These are phyloP conservation scores for Tryphoninae sp. DNA, from an alignment of 2,888 invertebrate genomes.

Conservation along the genomic window DNA sequence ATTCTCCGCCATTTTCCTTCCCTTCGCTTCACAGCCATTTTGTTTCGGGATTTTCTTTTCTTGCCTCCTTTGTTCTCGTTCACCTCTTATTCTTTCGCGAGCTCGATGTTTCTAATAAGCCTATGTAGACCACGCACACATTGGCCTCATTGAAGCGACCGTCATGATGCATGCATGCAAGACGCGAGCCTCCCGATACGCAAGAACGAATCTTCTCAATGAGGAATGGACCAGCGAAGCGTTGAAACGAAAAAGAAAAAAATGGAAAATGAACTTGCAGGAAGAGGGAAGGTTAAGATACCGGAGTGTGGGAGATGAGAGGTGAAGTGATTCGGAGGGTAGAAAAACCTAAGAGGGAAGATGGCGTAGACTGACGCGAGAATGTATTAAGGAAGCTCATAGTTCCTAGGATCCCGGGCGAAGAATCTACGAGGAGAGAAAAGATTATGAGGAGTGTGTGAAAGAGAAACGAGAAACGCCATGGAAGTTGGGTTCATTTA, in stretches of 20 bases:
- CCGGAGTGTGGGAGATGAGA: neutral
- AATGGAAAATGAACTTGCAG: slow-evolving; percentile 20
- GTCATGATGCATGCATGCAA: slow-evolving; percentile 16
- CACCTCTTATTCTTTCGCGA: slow-evolving; percentile 32
- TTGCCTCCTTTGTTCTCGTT: neutral
- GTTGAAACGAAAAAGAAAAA: slow-evolving; percentile 36
- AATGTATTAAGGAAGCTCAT: slow-evolving; percentile 1
- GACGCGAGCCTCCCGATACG: slow-evolving; percentile 18
- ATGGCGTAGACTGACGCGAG: slow-evolving; percentile 1
- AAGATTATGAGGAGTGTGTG: neutral
- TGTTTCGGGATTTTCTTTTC: neutral
- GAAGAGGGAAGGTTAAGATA: neutral
- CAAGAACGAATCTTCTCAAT: slow-evolving; percentile 46
- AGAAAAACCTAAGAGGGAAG: slow-evolving; percentile 29
- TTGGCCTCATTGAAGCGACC: slow-evolving; percentile 63
- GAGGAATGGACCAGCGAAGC: slow-evolving; percentile 37
- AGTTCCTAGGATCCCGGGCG: slow-evolving; percentile 44
- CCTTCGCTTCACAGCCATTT: slow-evolving; percentile 4
- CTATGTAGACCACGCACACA: slow-evolving; percentile 50
- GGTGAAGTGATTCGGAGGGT: slow-evolving; percentile 23
- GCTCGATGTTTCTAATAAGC: slow-evolving; percentile 56
- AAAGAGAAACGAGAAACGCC: neutral
- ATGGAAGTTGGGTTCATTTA: slow-evolving; percentile 5
- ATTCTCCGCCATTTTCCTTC: slow-evolving; percentile 16
- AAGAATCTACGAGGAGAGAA: slow-evolving; percentile 28